These are phyloP conservation scores for Erythrolamprus reginae DNA, from an alignment of 2,113 vertebrate genomes.

Conservation along the genomic window DNA sequence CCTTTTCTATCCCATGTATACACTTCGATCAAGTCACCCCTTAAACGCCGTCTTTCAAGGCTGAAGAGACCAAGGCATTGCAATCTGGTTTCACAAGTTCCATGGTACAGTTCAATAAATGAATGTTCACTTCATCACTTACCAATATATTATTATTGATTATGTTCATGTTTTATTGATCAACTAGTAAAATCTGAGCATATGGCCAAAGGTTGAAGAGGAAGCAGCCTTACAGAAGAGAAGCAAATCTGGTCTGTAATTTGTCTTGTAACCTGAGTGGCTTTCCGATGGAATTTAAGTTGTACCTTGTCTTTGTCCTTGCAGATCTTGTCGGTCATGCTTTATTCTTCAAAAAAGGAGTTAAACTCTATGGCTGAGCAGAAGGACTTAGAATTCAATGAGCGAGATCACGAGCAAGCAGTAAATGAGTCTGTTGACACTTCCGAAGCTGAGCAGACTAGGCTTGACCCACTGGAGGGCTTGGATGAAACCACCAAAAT, in stretches of 20 bases:
- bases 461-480: slow-evolving; percentile 86
- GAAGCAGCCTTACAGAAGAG: not conserved
- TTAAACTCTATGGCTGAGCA: slow-evolving; percentile 79
- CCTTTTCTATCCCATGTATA: too few species aligned
- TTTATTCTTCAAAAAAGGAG: slow-evolving; percentile 94
- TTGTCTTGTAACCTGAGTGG: not conserved
- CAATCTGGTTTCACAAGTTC: too few species aligned
- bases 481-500: slow-evolving; percentile 95
- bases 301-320: not conserved
- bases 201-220: not conserved
- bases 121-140: not conserved
- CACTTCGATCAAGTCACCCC: too few species aligned
- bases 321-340: slow-evolving; percentile 92
- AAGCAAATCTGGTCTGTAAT: not conserved
- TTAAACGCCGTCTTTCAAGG: too few species aligned
- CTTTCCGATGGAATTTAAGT: not conserved
- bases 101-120: not conserved
- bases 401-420: slow-evolving; percentile 77
- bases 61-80: too few species aligned
- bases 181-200: not conserved
- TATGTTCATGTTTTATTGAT: not conserved
- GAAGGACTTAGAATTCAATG: slow-evolving; percentile 66
- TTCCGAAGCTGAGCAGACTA: slow-evolving; percentile 74
- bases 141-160: not conserved
- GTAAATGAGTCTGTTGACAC: slow-evolving; percentile 74